Percentiles rank a stretch among this genome's conserved stretches.
These are phyloP conservation scores for Zoanthus sansibaricus DNA, from an alignment of 92 coral and sea anemone species.

Conservation along the genomic window DNA sequence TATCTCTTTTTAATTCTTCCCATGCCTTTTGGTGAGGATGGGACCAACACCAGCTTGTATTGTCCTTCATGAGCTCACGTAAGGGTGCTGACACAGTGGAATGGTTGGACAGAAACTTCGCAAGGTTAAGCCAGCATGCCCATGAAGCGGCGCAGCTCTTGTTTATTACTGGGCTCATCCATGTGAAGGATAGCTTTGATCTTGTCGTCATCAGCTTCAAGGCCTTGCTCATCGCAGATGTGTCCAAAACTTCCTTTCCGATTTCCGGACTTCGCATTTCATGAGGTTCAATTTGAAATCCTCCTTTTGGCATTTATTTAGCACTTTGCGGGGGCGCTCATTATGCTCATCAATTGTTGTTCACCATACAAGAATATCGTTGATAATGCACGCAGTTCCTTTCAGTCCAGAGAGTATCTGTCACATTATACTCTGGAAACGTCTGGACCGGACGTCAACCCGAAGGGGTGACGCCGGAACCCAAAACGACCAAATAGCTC, in stretches of 20 bases:
- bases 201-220: background rate
- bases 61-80: background rate
- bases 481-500: background rate
- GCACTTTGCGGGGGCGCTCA: background rate
- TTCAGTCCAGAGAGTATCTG: background rate
- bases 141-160: constrained; percentile 46
- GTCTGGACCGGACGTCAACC: constrained; percentile 30
- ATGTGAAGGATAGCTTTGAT: constrained; percentile 37
- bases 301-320: background rate
- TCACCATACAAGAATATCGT: constrained; percentile 10
- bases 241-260: constrained; percentile 2
- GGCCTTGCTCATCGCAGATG: constrained; percentile 2
- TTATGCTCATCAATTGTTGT: background rate
- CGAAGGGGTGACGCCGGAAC: constrained; percentile 5
- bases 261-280: background rate
- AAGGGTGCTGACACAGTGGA: constrained; percentile 4
- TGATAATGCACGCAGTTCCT: background rate
- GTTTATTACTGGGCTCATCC: constrained; percentile 30
- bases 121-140: constrained; percentile 34
- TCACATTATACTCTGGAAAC: constrained; percentile 10
- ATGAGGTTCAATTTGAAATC: background rate
- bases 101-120: background rate
- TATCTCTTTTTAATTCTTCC: constrained; percentile 20
- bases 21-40: constrained; percentile 12
- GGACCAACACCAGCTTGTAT: constrained; percentile 6